phyloP scores from a whole-genome alignment of 23 tunicate species.

The Styela clava region DNA sequence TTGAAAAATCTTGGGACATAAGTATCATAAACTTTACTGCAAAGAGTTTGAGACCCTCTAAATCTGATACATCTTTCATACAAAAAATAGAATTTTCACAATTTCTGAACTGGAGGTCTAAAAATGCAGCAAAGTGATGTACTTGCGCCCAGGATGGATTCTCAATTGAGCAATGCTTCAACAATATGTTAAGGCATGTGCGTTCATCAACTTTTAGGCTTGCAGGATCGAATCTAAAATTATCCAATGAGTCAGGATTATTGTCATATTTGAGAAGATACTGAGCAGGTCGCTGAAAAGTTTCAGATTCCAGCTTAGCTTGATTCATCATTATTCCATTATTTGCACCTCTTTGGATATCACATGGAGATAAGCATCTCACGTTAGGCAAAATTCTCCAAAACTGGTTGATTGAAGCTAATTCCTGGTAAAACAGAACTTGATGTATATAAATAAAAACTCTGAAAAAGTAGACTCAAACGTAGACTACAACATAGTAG shows the following conservation, averaged over 20 bases:
- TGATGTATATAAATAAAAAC: no score
- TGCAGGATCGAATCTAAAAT: background rate
- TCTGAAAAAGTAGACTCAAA: no score
- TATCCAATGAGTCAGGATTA: background rate
- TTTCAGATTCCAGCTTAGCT: slow-evolving; percentile 28
- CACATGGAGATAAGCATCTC: slow-evolving; percentile 36
- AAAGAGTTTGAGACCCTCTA: slow-evolving; percentile 55
- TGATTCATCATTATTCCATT: slow-evolving; percentile 26
- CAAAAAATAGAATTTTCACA: slow-evolving; percentile 50
- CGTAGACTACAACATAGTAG: no score
- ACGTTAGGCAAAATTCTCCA: slow-evolving; percentile 23
- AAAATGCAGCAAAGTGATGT: slow-evolving; percentile 42
- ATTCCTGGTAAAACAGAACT: background rate
- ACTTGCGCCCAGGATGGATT: slow-evolving; percentile 60
- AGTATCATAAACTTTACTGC: slow-evolving; percentile 53
- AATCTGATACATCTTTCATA: slow-evolving; percentile 12
- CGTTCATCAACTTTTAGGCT: slow-evolving; percentile 7
- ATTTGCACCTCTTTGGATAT: slow-evolving; percentile 6
- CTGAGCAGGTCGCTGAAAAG: slow-evolving; percentile 37
- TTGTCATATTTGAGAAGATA: background rate
- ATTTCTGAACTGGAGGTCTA: slow-evolving; percentile 41
- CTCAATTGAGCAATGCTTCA: slow-evolving; percentile 33
- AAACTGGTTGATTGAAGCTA: background rate
- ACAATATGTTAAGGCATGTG: slow-evolving; percentile 33
- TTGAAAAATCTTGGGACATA: slow-evolving; percentile 67